Evolutionary conservation across 2,888 invertebrate genomes (phyloP), one percentile per base, ranked within the genome.

Genomic region (Microctonus hyperodae): DNA sequence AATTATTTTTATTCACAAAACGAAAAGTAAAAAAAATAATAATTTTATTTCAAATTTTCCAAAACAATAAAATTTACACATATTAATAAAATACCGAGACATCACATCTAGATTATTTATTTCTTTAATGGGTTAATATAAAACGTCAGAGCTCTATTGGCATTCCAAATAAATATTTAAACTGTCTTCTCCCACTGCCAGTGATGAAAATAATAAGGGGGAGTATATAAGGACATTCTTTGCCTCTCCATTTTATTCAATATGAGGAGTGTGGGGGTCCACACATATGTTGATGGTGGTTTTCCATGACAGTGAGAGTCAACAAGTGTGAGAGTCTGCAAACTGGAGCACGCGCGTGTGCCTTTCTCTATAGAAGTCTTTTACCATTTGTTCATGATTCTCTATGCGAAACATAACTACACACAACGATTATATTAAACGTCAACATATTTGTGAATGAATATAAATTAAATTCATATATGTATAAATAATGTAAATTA

Each of bases 331-430:
- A 61, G 63, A 65, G 69, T 70, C 63, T 67, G 62, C 60, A 64
- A 73, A 70, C 55, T 70, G 71, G 73, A 71, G 71, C 71, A 70
- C 67, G 61, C 69, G 69, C 59, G 59, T 53, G 68, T 57, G 68
- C 71, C 73, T 73, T 73, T 73, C 73, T 71, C 70, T 71, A n/a
- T n/a, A 55, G 28, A 22, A 57, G 50, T 23, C 31, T 60, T 60
- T 62, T 60, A 23, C 31, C 55, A n/a, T 60, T 25, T 44, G 35
- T 65, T 33, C 33, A 55, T 5, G 11, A 9, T 35, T 16, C 35
- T 57, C 5, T 16, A 20, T n/a, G 22, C 22, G 3, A 31, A 22
- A 37, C 22, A 40, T 28, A 44, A 13, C 33, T 31, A 16, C 10
- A 16, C 10, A 10, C 11, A 25, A 7, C 23, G 20, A 20, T 44